Evolutionary conservation across 1,140 invertebrate species (phyloP), one percentile per base, ranked within the genome.

Genomic region (Zaprionus inermis): DNA sequence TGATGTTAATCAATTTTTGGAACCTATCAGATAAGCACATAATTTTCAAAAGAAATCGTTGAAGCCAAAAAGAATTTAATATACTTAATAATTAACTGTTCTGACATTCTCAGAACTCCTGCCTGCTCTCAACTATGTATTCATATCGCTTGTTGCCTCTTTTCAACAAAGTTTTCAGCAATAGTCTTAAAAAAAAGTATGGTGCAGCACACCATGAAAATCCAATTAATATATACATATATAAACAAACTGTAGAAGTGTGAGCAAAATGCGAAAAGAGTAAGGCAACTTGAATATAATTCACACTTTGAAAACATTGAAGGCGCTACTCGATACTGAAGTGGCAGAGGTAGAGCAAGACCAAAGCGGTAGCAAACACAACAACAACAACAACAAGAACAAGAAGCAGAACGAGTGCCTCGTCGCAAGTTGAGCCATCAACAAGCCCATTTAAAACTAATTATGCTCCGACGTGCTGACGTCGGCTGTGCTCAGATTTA

Each of bases 371-470:
- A 22, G 7, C 22, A 32, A 34, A 6, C 28, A 7, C 36, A 32
- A n/a, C 16, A 56, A 34, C 28, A 34, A 24, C 16, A n/a, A 10
- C 11, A 36, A 38, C 34, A 30, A 58, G n/a, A 63, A 52, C 22
- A 41, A 44, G 34, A 44, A 58, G 2, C 30, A 54, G 32, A 52
- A 41, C 30, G 44, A 60, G 16, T 30, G 41, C 24, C 58, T 49
- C 64, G 57, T 63, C 63, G 54, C 64, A 76, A 79, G 52, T 79
- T 66, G 60, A 74, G 78, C 56, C 66, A 78, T 79, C 78, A 78
- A 76, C 56, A 64, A 85, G 78, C 58, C 76, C 61, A 81, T 81
- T 79, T 74, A 75, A 88, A 88, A 82, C 64, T 70, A 82, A 86
- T 88, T 86, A 86, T 83, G 71, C 75, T 66, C 41, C 71, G 61